A percentile compares a stretch with the other conserved stretches of the same genome.
phyloP scores from a whole-genome alignment of 2,888 invertebrate genomes.

The Oconnorella tubifera region DNA sequence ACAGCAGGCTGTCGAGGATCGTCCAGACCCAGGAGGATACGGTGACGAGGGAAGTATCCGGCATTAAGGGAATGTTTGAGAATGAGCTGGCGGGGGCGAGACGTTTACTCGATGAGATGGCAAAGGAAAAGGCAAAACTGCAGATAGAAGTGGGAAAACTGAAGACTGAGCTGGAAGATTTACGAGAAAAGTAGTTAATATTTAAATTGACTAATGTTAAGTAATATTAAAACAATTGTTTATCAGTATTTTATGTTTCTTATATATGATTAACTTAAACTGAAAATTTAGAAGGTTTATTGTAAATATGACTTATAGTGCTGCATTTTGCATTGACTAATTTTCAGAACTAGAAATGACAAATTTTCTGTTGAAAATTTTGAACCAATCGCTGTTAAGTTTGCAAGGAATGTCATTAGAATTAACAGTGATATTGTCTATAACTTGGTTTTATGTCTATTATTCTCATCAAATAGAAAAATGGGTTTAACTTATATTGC shows the following conservation, averaged over 20 bases:
- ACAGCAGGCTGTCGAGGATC: constrained; percentile 57
- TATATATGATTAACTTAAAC: too few relatives aligned
- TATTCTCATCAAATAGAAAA: too few relatives aligned
- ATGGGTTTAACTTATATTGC: too few relatives aligned
- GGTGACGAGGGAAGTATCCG: constrained; percentile 80
- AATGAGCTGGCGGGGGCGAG: constrained; percentile 86
- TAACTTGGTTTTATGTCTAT: too few relatives aligned
- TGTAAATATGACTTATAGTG: too few relatives aligned
- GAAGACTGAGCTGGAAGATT: constrained; percentile 49
- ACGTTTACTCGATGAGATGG: constrained; percentile 83
- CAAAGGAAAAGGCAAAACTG: constrained; percentile 85
- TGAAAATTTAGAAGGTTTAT: too few relatives aligned
- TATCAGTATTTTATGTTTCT: not conserved
- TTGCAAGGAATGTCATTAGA: too few relatives aligned
- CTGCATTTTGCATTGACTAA: too few relatives aligned
- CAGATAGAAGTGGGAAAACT: constrained; percentile 73
- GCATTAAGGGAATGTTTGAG: constrained; percentile 87
- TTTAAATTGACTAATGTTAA: not conserved
- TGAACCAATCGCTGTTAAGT: too few relatives aligned
- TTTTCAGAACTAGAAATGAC: too few relatives aligned
- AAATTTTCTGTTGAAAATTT: too few relatives aligned
- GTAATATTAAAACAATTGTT: not conserved
- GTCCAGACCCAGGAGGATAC: constrained; percentile 67
- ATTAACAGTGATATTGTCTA: too few relatives aligned
- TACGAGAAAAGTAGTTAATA: constrained; percentile 50